Conservation (phyloP, 1,140 invertebrate species). For the Heliothis subflexa region DNA sequence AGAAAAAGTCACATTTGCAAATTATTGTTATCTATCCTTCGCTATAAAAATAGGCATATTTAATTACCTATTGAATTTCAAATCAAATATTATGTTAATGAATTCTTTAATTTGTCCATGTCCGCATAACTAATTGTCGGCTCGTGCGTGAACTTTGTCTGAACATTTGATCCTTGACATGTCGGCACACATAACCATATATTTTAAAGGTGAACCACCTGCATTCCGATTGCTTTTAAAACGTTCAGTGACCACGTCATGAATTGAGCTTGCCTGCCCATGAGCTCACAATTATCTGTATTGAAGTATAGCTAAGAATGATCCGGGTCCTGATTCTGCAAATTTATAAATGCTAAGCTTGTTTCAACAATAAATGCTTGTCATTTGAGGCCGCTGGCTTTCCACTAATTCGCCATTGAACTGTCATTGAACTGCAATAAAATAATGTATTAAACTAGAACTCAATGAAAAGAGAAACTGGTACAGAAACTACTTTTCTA, state of each 20-base stretch:
- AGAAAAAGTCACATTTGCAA: not conserved
- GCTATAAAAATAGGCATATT: too few relatives aligned
- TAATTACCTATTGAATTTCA: not conserved
- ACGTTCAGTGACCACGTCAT: slow-evolving; percentile 13
- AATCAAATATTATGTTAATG: not conserved
- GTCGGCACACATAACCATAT: slow-evolving; percentile 24
- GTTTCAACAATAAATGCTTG: too few relatives aligned
- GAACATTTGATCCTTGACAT: slow-evolving; percentile 45
- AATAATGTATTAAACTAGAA: too few relatives aligned
- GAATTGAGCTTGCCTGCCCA: slow-evolving; percentile 4
- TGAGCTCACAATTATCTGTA: slow-evolving; percentile 4
- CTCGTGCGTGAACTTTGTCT: slow-evolving; percentile 27
- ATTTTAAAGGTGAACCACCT: slow-evolving; percentile 49
- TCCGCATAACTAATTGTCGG: slow-evolving; percentile 8
- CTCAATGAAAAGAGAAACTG: too few relatives aligned
- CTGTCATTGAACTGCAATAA: too few relatives aligned
- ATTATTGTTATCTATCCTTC: too few relatives aligned
- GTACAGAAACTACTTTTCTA: too few relatives aligned
- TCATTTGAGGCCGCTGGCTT: too few relatives aligned
- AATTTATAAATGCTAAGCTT: too few relatives aligned
- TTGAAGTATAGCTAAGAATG: not conserved
- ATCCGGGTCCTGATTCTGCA: too few relatives aligned
- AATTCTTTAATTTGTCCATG: not conserved
- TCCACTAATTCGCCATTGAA: too few relatives aligned
- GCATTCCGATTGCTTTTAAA: slow-evolving; percentile 27